A percentile compares a stretch with the other conserved stretches of the same genome.
Conservation (phyloP, 2,113 vertebrate species). For the Donacobius atricapilla region DNA sequence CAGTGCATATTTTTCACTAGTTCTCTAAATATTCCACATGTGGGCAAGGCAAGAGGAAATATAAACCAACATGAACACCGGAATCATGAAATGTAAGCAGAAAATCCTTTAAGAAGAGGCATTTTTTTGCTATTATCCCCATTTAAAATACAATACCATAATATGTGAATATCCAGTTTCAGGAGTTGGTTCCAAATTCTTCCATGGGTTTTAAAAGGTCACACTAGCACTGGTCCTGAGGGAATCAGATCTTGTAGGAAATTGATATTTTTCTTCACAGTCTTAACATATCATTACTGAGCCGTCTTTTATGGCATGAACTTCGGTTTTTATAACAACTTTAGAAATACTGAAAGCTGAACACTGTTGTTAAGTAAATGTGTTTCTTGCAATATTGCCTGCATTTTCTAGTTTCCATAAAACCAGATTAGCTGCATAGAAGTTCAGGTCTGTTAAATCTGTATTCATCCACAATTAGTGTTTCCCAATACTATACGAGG, state of each 20-base stretch:
- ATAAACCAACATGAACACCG: background rate
- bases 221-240: background rate
- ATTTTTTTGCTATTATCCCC: background rate
- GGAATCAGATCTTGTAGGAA: background rate
- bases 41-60: background rate
- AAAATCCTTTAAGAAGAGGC: background rate
- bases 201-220: background rate
- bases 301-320: background rate
- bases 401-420: background rate
- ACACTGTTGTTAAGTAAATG: background rate
- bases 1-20: background rate
- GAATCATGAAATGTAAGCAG: background rate
- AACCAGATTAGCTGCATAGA: background rate
- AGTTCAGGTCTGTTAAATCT: background rate
- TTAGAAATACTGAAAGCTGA: background rate
- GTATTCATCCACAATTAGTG: background rate
- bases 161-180: background rate
- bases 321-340: background rate
- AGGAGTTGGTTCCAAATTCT: background rate
- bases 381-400: background rate
- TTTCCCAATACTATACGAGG: background rate
- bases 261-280: background rate
- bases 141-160: background rate
- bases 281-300: background rate
- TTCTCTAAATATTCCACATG: background rate